A percentile compares a stretch with the other conserved stretches of the same genome.
Conservation (phyloP, 1,140 invertebrate species). For the Cherax quadricarinatus region DNA sequence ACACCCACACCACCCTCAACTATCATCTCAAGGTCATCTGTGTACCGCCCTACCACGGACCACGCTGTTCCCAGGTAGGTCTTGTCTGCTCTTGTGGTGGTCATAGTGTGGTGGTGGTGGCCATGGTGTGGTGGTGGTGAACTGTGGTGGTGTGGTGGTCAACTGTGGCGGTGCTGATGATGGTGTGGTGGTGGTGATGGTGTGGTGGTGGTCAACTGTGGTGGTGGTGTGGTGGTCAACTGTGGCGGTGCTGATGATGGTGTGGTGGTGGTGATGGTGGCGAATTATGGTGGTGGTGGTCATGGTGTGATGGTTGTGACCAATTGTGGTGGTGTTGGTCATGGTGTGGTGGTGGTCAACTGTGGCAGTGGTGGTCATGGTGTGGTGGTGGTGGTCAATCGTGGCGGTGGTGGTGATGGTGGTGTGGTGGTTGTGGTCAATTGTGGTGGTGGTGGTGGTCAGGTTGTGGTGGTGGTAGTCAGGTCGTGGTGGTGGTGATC, state of each 20-base stretch:
- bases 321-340: not conserved
- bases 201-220: not conserved
- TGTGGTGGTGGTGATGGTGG: not conserved
- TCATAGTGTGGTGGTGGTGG: not conserved
- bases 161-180: too few relatives aligned
- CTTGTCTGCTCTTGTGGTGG: not conserved
- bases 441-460: not conserved
- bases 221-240: not conserved
- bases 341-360: not conserved
- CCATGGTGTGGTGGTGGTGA: not conserved
- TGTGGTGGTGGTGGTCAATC: not conserved
- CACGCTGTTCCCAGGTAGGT: constrained; percentile 31
- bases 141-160: not conserved
- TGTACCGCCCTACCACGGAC: not conserved
- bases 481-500: too few relatives aligned
- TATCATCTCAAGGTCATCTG: constrained; percentile 40
- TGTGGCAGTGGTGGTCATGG: not conserved
- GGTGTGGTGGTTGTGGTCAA: not conserved
- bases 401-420: not conserved
- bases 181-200: not conserved
- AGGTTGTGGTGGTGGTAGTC: too few relatives aligned
- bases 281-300: not conserved
- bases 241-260: not conserved
- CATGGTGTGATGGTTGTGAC: not conserved
- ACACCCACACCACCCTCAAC: constrained; percentile 25